Evolutionary conservation across 2,888 invertebrate genomes (phyloP).

Genomic region (Tortrix viridana): DNA sequence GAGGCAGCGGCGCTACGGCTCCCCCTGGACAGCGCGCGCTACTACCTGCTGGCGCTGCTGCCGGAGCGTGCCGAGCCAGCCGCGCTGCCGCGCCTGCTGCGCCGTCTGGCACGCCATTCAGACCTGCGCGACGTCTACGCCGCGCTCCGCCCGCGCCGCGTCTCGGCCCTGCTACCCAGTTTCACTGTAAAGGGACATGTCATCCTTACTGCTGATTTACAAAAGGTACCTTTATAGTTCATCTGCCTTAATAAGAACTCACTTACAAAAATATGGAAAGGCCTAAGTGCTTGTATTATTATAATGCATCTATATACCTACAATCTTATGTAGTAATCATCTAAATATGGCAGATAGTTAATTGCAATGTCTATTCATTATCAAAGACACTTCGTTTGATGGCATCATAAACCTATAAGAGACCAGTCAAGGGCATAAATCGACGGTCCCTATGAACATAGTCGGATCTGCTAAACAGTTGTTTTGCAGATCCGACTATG

Average conservation of each 20-base stretch:
- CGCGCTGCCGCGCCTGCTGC: conserved; percentile 86
- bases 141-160: conserved; percentile 87
- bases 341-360: no score
- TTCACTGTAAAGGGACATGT: conserved; percentile 92
- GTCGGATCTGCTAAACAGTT: no score
- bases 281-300: no score
- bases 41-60: conserved; percentile 89
- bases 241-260: conserved; percentile 27
- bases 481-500: no score
- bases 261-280: conserved; percentile 14
- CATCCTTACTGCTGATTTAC: conserved; percentile 91
- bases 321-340: no score
- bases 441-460: no score
- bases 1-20: conserved; percentile 89
- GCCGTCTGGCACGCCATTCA: conserved; percentile 85
- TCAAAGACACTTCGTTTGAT: no score
- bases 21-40: conserved; percentile 91
- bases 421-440: no score
- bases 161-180: conserved; percentile 91
- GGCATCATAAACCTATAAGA: no score
- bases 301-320: no score
- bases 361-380: no score
- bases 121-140: conserved; percentile 87
- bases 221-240: conserved; percentile 85
- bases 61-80: conserved; percentile 86